Conservation (phyloP, 2,888 invertebrate species). For the Lissonota sp. region DNA sequence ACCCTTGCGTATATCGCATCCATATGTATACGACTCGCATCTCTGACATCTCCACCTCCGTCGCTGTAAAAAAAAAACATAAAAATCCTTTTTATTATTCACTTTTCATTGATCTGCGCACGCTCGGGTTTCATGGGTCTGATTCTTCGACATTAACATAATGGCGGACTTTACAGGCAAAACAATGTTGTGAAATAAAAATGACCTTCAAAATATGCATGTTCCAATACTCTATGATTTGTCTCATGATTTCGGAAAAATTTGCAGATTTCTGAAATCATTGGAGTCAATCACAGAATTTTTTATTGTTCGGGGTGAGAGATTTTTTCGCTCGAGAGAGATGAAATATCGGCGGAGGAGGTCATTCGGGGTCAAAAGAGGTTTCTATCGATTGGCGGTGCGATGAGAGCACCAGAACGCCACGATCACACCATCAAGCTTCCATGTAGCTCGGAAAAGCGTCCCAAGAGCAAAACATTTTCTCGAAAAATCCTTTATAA, state of each 20-base stretch:
- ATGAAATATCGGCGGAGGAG: constrained; percentile 47
- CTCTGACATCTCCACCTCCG: constrained; percentile 60
- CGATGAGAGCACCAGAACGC: constrained; percentile 61
- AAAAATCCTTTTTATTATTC: constrained; percentile 75
- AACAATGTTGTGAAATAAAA: no score
- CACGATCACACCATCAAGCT: constrained; percentile 30
- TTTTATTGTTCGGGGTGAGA: neutral
- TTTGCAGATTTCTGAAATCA: no score
- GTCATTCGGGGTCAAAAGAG: constrained; percentile 64
- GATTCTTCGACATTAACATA: constrained; percentile 64
- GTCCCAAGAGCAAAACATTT: constrained; percentile 34
- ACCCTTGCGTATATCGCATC: constrained; percentile 69
- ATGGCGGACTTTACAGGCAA: constrained; percentile 67
- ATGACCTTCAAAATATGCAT: no score
- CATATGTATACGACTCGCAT: constrained; percentile 43
- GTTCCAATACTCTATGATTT: no score
- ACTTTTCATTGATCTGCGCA: constrained; percentile 72
- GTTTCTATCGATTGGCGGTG: constrained; percentile 61
- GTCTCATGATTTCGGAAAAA: no score
- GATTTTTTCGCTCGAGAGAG: constrained; percentile 13
- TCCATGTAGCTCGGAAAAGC: constrained; percentile 6
- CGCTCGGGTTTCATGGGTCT: constrained; percentile 52
- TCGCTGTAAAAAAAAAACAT: constrained; percentile 31
- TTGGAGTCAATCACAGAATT: neutral
- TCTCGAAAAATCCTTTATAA: no score